These are phyloP conservation scores for Boleophthalmus pectinirostris DNA, from an alignment of 2,113 vertebrate genomes.

Conservation along the genomic window DNA sequence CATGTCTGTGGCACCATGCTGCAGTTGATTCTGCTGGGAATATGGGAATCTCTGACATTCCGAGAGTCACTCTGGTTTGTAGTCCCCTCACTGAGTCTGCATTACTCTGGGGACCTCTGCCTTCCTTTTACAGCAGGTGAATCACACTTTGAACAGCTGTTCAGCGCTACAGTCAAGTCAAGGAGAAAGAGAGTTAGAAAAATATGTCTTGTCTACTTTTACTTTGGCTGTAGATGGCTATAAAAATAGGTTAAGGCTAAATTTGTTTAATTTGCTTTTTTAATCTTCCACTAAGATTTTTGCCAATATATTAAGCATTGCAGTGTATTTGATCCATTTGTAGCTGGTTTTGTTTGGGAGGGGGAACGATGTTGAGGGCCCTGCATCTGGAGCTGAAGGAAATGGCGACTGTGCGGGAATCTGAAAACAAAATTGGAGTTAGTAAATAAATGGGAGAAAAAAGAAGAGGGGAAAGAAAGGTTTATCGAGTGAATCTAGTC, in stretches of 20 bases:
- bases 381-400: no score
- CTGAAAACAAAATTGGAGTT: no score
- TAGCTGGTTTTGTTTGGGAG: no score
- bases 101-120: slow-evolving; percentile 23
- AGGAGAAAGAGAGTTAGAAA: background rate
- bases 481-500: no score
- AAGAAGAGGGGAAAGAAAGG: no score
- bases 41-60: slow-evolving; percentile 23
- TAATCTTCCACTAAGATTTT: no score
- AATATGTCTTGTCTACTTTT: background rate
- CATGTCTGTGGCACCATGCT: slow-evolving; percentile 6
- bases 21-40: slow-evolving; percentile 16
- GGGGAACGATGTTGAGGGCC: no score
- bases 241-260: background rate
- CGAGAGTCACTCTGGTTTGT: slow-evolving; percentile 4
- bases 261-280: no score
- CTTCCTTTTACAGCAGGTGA: slow-evolving; percentile 6
- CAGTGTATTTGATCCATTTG: no score
- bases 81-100: slow-evolving; percentile 15
- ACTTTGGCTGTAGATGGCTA: background rate
- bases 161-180: slow-evolving; percentile 5
- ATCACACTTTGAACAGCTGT: slow-evolving; percentile 4
- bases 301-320: no score
- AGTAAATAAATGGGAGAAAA: no score
- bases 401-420: no score